A percentile compares a stretch with the other conserved stretches of the same genome.
These are phyloP conservation scores for Pseudomyrmex gracilis DNA, from an alignment of 1,140 invertebrate genomes.

Conservation along the genomic window DNA sequence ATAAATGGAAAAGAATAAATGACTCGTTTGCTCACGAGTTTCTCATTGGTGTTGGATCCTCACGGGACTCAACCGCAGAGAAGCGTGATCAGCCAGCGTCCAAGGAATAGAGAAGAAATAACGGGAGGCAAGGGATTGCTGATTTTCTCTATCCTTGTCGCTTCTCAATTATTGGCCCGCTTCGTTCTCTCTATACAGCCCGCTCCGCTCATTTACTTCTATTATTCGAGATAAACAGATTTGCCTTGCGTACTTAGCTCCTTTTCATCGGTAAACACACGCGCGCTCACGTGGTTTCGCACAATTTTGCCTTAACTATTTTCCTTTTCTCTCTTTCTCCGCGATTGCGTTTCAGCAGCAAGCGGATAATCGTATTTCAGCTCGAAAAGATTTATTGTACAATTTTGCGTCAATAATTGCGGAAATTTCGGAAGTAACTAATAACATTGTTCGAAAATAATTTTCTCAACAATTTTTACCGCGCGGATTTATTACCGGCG, in stretches of 20 bases:
- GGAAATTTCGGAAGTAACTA: background rate
- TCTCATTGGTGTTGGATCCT: slow-evolving; percentile 62
- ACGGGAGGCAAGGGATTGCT: slow-evolving; percentile 44
- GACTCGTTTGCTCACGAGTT: slow-evolving; percentile 65
- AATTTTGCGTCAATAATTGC: background rate
- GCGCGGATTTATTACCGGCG: background rate
- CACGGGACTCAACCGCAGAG: slow-evolving; percentile 68
- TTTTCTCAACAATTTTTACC: background rate
- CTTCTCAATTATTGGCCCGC: slow-evolving; percentile 78
- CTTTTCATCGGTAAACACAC: slow-evolving; percentile 74
- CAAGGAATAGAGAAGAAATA: slow-evolving; percentile 63
- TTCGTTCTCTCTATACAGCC: slow-evolving; percentile 75
- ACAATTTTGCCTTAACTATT: background rate
- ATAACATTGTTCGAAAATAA: slow-evolving; percentile 5
- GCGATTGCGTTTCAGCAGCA: background rate
- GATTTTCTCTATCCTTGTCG: slow-evolving; percentile 70
- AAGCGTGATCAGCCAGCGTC: slow-evolving; percentile 71
- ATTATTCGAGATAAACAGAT: slow-evolving; percentile 84
- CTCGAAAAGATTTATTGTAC: background rate
- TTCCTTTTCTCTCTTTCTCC: slow-evolving; percentile 12
- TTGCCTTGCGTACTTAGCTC: slow-evolving; percentile 73
- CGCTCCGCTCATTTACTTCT: slow-evolving; percentile 81
- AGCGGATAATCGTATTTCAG: background rate
- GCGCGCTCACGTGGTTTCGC: background rate
- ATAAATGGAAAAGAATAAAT: slow-evolving; percentile 75